Evolutionary conservation across 1,140 invertebrate species (phyloP).

Genomic region (Megathymus violae): DNA sequence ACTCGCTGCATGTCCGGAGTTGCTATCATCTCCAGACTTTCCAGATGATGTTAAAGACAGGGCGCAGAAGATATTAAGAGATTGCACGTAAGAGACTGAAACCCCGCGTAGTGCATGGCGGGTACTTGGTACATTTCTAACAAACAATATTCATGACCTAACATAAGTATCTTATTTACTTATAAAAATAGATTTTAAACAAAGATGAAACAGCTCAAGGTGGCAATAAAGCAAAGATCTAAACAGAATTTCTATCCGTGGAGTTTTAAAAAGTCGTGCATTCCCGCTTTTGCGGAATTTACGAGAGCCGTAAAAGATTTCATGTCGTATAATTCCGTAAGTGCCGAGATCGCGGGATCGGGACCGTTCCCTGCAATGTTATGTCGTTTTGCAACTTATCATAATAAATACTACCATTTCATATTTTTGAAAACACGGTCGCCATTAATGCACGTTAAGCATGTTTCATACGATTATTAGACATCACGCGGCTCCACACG

Average conservation of each 20-base stretch:
- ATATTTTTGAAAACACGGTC: not conserved
- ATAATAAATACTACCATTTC: slow-evolving; percentile 8
- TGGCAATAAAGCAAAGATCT: slow-evolving; percentile 13
- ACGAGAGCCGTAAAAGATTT: slow-evolving; percentile 27
- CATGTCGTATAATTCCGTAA: slow-evolving; percentile 23
- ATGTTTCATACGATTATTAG: no score
- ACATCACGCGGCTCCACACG: no score
- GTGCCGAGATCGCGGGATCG: slow-evolving; percentile 4
- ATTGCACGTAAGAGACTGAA: slow-evolving; percentile 89
- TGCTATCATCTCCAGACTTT: slow-evolving; percentile 89
- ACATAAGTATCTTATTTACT: not conserved
- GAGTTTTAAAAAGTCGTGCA: slow-evolving; percentile 25
- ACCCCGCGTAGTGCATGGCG: no score
- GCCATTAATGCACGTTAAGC: no score
- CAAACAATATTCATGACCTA: not conserved
- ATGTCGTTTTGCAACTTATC: slow-evolving; percentile 19
- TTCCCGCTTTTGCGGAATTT: slow-evolving; percentile 17
- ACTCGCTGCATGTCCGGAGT: slow-evolving; percentile 89
- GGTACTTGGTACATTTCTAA: not conserved
- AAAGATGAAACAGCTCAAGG: slow-evolving; percentile 1
- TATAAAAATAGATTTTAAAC: not conserved
- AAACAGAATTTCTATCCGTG: slow-evolving; percentile 16
- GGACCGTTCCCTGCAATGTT: not conserved
- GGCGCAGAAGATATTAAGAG: slow-evolving; percentile 88
- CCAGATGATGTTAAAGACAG: slow-evolving; percentile 93